Evolutionary conservation across 2,113 vertebrate genomes (phyloP).

Genomic region (Lonchura striata): DNA sequence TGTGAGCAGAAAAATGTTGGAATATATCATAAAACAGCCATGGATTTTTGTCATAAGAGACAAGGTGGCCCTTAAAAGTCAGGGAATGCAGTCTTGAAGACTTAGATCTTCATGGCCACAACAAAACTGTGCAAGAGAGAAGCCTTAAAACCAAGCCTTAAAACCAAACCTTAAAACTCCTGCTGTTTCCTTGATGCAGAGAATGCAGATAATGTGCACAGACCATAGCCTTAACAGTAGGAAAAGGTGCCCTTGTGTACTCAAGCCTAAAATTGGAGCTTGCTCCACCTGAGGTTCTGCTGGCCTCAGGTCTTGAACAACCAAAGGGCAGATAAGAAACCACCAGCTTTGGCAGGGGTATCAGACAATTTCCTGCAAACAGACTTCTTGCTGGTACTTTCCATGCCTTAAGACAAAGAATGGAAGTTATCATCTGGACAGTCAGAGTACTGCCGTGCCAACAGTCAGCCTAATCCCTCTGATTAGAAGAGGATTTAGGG

Average conservation of each 20-base stretch:
- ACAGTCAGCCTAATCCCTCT: neutral
- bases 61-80: neutral
- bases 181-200: neutral
- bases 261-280: neutral
- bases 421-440: neutral
- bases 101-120: neutral
- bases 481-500: neutral
- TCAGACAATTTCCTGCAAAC: neutral
- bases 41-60: neutral
- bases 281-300: neutral
- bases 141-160: neutral
- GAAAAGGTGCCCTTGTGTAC: neutral
- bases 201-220: rapidly evolving
- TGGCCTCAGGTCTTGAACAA: neutral
- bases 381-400: neutral
- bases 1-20: neutral
- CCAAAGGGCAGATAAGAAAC: neutral
- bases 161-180: neutral
- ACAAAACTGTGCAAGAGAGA: neutral
- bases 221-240: neutral
- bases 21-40: neutral
- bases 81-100: neutral
- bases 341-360: rapidly evolving
- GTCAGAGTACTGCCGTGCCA: neutral
- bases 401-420: neutral